Evolutionary conservation across 2,888 invertebrate species (phyloP).

Genomic region (Invenusta paracnida): DNA sequence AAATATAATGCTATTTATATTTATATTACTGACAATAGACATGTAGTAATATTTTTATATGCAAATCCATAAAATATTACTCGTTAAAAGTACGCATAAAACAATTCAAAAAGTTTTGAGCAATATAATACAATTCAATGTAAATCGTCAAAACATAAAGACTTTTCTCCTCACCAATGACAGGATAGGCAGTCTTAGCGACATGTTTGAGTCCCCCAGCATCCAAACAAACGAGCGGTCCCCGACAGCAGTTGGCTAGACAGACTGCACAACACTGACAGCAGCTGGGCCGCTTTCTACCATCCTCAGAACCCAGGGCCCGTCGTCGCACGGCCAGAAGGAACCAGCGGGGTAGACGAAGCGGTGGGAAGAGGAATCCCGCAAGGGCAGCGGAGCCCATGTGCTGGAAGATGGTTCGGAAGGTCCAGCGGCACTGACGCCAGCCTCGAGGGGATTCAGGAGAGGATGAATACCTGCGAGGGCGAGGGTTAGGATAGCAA

Average conservation of each 20-base stretch:
- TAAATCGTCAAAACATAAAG: slow-evolving; percentile 36
- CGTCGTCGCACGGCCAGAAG: background rate
- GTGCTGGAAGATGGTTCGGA: slow-evolving; percentile 30
- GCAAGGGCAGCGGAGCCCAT: slow-evolving; percentile 61
- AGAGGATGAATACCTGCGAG: too few relatives aligned
- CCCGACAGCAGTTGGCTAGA: slow-evolving; percentile 67
- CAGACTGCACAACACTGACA: background rate
- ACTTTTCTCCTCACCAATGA: slow-evolving; percentile 72
- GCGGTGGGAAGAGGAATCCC: slow-evolving; percentile 59
- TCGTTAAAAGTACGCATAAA: too few relatives aligned
- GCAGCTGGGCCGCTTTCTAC: slow-evolving; percentile 64
- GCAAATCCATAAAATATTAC: too few relatives aligned
- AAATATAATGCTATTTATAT: too few relatives aligned
- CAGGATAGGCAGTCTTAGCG: slow-evolving; percentile 89
- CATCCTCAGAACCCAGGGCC: background rate
- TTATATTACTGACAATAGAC: too few relatives aligned
- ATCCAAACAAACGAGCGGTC: slow-evolving; percentile 83
- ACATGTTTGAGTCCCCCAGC: slow-evolving; percentile 83
- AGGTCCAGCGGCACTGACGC: background rate
- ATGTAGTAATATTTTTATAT: too few relatives aligned
- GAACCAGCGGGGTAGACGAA: slow-evolving; percentile 59
- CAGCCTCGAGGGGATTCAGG: background rate
- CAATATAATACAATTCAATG: too few relatives aligned
- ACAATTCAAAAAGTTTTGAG: too few relatives aligned
- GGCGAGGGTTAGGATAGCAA: too few relatives aligned